Evolutionary conservation across 2,797 vertebrate genomes (phyloP), one percentile per base, ranked within the genome.

Genomic region (Sebastes goodei): DNA sequence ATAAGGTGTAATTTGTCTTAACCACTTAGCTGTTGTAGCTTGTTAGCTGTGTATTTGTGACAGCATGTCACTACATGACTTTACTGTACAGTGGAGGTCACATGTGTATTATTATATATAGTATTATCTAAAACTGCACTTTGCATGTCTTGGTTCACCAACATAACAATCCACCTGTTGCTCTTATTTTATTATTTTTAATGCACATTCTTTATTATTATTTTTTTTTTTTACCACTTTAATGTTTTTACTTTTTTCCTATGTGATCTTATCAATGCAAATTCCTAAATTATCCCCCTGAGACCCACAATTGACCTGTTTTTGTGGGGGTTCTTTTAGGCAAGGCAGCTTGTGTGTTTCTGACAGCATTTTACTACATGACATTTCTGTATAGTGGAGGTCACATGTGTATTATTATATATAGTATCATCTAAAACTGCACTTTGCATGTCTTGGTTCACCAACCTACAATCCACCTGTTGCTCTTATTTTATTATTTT

Each of bases 21-120:
- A 75, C 35, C 32, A 30, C 63, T 72, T 90, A 86, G 80, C 88
- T 46, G 8, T 5, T 20, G 9, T 69, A 52, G 81, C 78, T 74
- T 33, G 61, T 63, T 81, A 59, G 65, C 76, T 12, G 15, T 27
- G 30, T 2, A n/a, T 30, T 69, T 59, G 0, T 67, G 60, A 53
- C 7, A 75, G 11, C 46, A 30, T 62, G n/a, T 71, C 20, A 49
- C 21, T 32, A 23, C 20, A 14, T 5, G 67, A 20, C 0, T 6
- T 42, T 10, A 56, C 61, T 64, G 20, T 17, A 11, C 8, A 27
- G 25, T 21, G 15, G 20, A 57, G 46, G 17, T 69, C 46, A 10
- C 21, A 2, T 33, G 17, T 42, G 20, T 66, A 10, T 57, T 25
- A 4, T 2, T 35, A 5, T 14, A 38, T 38, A 60, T 56, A 59